Evolutionary conservation across 2,797 vertebrate genomes (phyloP), one percentile per base, ranked within the genome.

Genomic region (Phrynocephalus guinanensis): DNA sequence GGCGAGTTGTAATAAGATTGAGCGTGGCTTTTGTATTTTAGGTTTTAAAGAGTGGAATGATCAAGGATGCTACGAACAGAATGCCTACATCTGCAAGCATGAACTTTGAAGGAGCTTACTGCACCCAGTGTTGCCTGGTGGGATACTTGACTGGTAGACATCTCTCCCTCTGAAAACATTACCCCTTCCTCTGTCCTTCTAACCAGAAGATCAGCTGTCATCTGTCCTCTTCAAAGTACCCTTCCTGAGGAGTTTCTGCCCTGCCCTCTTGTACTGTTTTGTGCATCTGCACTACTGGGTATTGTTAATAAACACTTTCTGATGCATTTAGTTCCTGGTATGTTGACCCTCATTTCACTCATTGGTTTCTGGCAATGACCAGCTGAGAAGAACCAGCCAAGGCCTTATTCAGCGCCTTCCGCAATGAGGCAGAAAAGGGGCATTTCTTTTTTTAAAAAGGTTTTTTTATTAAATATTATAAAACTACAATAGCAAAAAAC

Each of bases 1-100:
- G 44, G 5, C 0, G 8, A 70, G 67, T 9, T 6, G 9, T 5
- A 52, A 52, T 72, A 86, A 72, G 0, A 2, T 50, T 72, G 30
- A 13, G 16, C 52, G 7, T 30, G 18, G 66, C 33, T n/a, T 86
- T 63, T 71, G 9, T 38, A 50, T 76, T 87, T 76, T 82, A 82
- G 86, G 26, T 33, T 87, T 87, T 24, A 82, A n/a, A 16, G 7
- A 18, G 9, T 87, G 86, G 86, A 87, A 87, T 1, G 71, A 82
- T 3, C 11, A 72, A 50, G 28, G 3, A 2, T 87, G 86, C 60
- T 7, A 50, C 0, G 26, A 16, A 75, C 52, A 0, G 5, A 87
- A 82, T 24, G 26, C 79, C 56, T 86, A 87, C 71, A 68, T 87
- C 60, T 87, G 86, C 77, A 82, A 87, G 8, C 56, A 87, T 0